Conservation (phyloP, 2,888 invertebrate genomes). For the Trichogramma dendrolimi region DNA sequence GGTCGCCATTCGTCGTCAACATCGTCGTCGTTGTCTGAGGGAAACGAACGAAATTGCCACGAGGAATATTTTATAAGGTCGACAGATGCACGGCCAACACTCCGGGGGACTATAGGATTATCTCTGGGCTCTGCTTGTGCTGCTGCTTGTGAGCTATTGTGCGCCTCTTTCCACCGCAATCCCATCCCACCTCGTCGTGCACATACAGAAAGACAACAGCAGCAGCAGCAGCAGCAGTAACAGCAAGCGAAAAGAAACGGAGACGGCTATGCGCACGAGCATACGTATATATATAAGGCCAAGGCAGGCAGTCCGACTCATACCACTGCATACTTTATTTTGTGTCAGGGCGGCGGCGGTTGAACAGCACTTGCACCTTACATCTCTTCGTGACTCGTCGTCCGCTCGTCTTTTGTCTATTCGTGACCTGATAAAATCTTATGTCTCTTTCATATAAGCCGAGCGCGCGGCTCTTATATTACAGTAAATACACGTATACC, state of each 20-base stretch:
- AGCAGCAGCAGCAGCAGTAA: no score
- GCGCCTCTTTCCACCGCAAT: no score
- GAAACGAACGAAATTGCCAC: slow-evolving; percentile 16
- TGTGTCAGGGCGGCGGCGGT: not conserved
- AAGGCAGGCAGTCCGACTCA: no score
- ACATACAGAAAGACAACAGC: no score
- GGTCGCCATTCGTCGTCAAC: slow-evolving; percentile 2
- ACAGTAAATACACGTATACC: no score
- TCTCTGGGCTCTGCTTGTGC: slow-evolving; percentile 19
- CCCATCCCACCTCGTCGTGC: no score
- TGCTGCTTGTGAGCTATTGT: not conserved
- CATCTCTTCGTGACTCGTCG: not conserved
- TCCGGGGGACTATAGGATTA: slow-evolving; percentile 31
- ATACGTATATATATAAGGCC: no score
- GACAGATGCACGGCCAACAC: slow-evolving; percentile 39
- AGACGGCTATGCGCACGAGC: no score
- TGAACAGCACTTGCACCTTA: slow-evolving; percentile 6
- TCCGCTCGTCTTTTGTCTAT: slow-evolving; percentile 8
- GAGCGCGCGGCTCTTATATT: no score
- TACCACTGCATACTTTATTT: slow-evolving; percentile 35
- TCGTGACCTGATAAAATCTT: slow-evolving; percentile 10
- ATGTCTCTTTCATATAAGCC: no score
- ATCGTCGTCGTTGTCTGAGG: not conserved
- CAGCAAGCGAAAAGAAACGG: no score
- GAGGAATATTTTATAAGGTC: slow-evolving; percentile 41